These are phyloP conservation scores for Megalops cyprinoides DNA, from an alignment of 2,797 vertebrate genomes.

Conservation along the genomic window DNA sequence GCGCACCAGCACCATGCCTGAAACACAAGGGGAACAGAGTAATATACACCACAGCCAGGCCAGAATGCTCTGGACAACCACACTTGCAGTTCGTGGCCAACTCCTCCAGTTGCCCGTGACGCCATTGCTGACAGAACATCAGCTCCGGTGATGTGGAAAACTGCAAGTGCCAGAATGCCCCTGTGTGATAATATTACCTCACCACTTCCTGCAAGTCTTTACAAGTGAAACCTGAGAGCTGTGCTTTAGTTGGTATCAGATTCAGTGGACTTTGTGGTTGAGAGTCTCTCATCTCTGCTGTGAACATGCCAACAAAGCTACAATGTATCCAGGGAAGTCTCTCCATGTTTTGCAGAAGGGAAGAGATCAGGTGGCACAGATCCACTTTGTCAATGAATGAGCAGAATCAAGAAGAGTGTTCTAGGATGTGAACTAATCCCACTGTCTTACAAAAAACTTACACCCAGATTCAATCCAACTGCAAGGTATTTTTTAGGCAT, in stretches of 20 bases:
- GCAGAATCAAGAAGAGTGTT: neutral
- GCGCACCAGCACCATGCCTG: slow-evolving; percentile 87
- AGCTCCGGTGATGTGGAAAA: too few relatives aligned
- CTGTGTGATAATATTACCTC: too few relatives aligned
- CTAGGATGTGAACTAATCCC: neutral
- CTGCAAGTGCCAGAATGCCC: too few relatives aligned
- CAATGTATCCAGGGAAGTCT: neutral
- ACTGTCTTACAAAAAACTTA: too few relatives aligned
- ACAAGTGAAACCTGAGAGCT: neutral
- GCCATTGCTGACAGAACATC: too few relatives aligned
- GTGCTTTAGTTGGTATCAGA: neutral
- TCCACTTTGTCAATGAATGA: neutral
- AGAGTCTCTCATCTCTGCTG: neutral
- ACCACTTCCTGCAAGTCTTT: too few relatives aligned
- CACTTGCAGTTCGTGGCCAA: too few relatives aligned
- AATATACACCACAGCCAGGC: neutral
- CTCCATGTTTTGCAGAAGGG: neutral
- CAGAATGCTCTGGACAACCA: too few relatives aligned
- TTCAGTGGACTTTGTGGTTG: neutral
- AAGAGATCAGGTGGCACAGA: neutral
- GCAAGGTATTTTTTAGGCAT: too few relatives aligned
- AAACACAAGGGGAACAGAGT: slow-evolving; percentile 39
- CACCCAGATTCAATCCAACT: too few relatives aligned
- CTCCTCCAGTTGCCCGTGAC: too few relatives aligned
- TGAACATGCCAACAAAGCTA: too few relatives aligned